These are phyloP conservation scores for Drosophila anceps DNA, from an alignment of 2,888 invertebrate genomes.

Conservation along the genomic window DNA sequence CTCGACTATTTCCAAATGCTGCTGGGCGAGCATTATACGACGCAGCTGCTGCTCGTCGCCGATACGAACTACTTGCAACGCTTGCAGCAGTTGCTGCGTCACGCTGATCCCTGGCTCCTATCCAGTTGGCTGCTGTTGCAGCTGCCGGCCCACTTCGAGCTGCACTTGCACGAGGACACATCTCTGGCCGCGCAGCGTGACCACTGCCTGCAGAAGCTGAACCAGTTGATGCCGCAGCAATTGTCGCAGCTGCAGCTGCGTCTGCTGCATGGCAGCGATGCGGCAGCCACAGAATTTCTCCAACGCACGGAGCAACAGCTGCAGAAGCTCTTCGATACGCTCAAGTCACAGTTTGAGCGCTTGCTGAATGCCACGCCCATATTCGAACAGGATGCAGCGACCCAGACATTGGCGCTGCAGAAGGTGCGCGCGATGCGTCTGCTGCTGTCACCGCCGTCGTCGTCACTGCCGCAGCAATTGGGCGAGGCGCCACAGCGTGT, in stretches of 20 bases:
- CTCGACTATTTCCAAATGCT: conserved; percentile 68
- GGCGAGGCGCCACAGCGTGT: not conserved
- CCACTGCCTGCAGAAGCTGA: conserved; percentile 70
- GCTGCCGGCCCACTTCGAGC: conserved; percentile 78
- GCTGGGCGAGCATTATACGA: conserved; percentile 51
- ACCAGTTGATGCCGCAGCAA: conserved; percentile 70
- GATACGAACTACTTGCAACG: conserved; percentile 64
- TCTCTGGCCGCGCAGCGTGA: conserved; percentile 61
- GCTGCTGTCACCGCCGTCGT: conserved; percentile 59
- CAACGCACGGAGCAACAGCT: conserved; percentile 39
- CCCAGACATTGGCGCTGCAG: conserved; percentile 65
- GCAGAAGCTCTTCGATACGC: conserved; percentile 58
- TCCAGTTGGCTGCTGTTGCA: conserved; percentile 79
- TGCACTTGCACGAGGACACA: conserved; percentile 73
- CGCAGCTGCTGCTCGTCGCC: conserved; percentile 70
- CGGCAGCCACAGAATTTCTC: conserved; percentile 38
- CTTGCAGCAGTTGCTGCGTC: conserved; percentile 47
- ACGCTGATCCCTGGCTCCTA: conserved; percentile 52
- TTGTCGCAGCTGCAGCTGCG: conserved; percentile 64
- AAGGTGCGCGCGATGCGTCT: conserved; percentile 76
- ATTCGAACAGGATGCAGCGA: conserved; percentile 62
- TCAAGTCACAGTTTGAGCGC: conserved; percentile 77
- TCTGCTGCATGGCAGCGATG: conserved; percentile 61
- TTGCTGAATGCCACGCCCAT: conserved; percentile 68
- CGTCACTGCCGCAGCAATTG: not conserved